Evolutionary conservation across 1,140 invertebrate genomes (phyloP).

Genomic region (Papilio aristodemus): DNA sequence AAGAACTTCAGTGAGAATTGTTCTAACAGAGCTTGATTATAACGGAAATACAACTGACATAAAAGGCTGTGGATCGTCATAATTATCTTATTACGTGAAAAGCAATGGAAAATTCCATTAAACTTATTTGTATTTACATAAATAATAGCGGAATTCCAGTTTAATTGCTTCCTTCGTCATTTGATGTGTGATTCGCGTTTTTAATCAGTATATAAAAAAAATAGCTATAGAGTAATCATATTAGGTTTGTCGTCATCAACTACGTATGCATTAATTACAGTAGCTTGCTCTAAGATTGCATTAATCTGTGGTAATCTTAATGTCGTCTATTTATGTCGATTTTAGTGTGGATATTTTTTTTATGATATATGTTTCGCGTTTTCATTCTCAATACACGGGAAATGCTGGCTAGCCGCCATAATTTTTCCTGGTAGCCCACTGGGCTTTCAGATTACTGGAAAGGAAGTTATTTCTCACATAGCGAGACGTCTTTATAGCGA

Average conservation of each 20-base stretch:
- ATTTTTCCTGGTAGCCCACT: constrained; percentile 50
- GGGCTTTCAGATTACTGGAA: constrained; percentile 47
- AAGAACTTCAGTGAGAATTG: constrained; percentile 6
- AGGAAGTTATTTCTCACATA: constrained; percentile 59
- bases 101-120: background rate
- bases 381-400: constrained; percentile 49
- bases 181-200: background rate
- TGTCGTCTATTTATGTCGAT: too few species aligned
- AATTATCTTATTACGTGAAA: constrained; percentile 10
- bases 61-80: background rate
- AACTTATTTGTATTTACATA: constrained; percentile 5
- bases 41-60: background rate
- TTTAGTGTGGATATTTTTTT: constrained; percentile 53
- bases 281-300: too few species aligned
- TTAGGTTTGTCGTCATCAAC: too few species aligned
- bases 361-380: constrained; percentile 59
- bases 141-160: background rate
- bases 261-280: too few species aligned
- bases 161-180: background rate
- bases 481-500: constrained; percentile 57
- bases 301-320: too few species aligned
- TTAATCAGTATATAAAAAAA: too few species aligned
- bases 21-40: background rate
- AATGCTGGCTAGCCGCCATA: constrained; percentile 61
- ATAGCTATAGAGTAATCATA: too few species aligned